A percentile compares a stretch with the other conserved stretches of the same genome.
These are phyloP conservation scores for Batillaria attramentaria DNA, from an alignment of 1,140 invertebrate species.

Conservation along the genomic window DNA sequence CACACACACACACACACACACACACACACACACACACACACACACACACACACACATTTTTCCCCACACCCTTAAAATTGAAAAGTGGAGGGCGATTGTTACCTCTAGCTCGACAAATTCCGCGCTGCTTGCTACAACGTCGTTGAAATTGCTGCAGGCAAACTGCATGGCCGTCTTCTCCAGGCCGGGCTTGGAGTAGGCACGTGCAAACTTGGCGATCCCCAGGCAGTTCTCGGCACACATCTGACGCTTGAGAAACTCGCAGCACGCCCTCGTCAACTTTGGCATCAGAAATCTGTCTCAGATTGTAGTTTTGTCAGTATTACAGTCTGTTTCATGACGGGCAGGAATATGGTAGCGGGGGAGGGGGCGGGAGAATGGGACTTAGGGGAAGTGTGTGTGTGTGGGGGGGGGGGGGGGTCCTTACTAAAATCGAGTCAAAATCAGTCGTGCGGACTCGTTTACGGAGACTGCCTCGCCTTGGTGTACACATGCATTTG, in stretches of 20 bases:
- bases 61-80: background rate
- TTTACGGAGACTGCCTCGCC: too few relatives aligned
- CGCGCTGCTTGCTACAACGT: constrained; percentile 5
- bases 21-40: background rate
- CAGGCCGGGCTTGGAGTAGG: constrained; percentile 82
- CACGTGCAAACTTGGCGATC: constrained; percentile 84
- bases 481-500: too few relatives aligned
- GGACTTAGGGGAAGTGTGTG: too few relatives aligned
- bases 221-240: constrained; percentile 85
- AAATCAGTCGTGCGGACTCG: too few relatives aligned
- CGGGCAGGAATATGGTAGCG: too few relatives aligned
- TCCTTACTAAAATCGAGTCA: too few relatives aligned
- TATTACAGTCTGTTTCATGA: too few relatives aligned
- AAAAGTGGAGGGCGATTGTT: background rate
- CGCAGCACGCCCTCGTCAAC: constrained; percentile 83
- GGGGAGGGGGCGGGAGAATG: too few relatives aligned
- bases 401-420: too few relatives aligned
- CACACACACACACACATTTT: too few relatives aligned
- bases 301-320: too few relatives aligned
- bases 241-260: constrained; percentile 79
- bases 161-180: constrained; percentile 78
- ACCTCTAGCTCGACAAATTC: constrained; percentile 3
- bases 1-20: background rate
- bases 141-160: constrained; percentile 58
- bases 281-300: constrained; percentile 86